Base-by-base conservation (phyloP, 2,797 vertebrate species). In the Glossophaga mutica region DNA sequence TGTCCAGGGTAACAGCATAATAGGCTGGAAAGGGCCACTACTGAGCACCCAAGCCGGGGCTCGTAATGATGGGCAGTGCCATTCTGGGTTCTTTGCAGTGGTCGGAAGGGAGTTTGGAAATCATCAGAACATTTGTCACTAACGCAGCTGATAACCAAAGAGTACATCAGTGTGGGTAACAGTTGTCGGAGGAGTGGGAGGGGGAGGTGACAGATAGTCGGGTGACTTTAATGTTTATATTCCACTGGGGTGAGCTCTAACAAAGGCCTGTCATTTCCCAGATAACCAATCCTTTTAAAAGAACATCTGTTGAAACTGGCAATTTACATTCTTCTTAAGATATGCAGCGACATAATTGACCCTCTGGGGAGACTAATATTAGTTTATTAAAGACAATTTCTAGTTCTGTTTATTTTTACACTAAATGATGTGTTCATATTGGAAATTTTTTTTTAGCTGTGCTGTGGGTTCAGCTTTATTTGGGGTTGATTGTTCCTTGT, bases 251-350 rank as follows among this genome's bases (percentile, higher is more conserved):
- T 97, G 82, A 96, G 81, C 95, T 95, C 97, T 98, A 97, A 98
- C 98, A 98, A 97, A 98, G 97, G 96, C 97, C 97, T 96, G 67
- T 97, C 97, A 96, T 98, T 98, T 98, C 98, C 97, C 97, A 98
- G 98, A 98, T 95, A 98, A 97, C 97, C 97, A 89, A 87, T 97
- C 98, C 95, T 97, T 98, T 98, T 97, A 98, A 97, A 96, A 98
- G 98, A 98, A 93, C 98, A 98, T 98, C 98, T 98, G 98, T 98
- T 98, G 96, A 98, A 98, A 98, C 96, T 97, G 96, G 97, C 96
- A 98, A 97, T 98, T 98, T 98, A 95, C 97, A 98, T 97, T 98
- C 98, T 98, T 97, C 97, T 98, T 98, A 98, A 98, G 98, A 98
- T 98, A 97, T 34, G 2, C 95, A 96, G 90, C 89, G 97, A 97